phyloP scores from a whole-genome alignment of 2,888 invertebrate species.

The Apamea sordens region DNA sequence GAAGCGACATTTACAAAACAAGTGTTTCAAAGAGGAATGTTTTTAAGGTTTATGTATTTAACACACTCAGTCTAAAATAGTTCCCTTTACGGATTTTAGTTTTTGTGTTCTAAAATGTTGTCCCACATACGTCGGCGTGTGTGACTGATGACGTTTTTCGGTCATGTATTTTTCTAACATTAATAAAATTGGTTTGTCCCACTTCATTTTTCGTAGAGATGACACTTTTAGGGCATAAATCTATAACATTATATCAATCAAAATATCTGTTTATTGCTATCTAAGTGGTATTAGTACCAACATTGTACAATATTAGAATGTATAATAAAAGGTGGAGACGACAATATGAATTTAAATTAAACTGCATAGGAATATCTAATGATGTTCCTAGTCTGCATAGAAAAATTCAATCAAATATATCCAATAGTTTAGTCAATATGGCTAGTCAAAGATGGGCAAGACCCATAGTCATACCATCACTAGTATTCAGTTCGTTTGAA shows the following conservation, averaged over 20 bases:
- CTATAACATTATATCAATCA: not conserved
- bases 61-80: slow-evolving; percentile 20
- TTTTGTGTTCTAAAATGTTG: slow-evolving; percentile 1
- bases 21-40: slow-evolving; percentile 6
- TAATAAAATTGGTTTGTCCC: not conserved
- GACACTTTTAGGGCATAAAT: not conserved
- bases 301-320: too few relatives aligned
- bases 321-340: too few relatives aligned
- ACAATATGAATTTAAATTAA: too few relatives aligned
- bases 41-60: slow-evolving; percentile 22
- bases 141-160: slow-evolving; percentile 9
- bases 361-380: too few relatives aligned
- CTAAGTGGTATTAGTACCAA: not conserved
- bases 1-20: slow-evolving; percentile 36
- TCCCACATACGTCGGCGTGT: not conserved
- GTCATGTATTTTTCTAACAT: not conserved
- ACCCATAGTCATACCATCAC: not conserved
- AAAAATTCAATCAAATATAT: not conserved
- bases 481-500: not conserved
- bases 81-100: not conserved
- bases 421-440: not conserved
- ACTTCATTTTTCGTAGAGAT: not conserved
- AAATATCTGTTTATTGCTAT: not conserved
- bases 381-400: not conserved
- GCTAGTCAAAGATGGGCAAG: not conserved